Conservation (phyloP, 2,888 invertebrate species). For the Zaprionus bogoriensis region DNA sequence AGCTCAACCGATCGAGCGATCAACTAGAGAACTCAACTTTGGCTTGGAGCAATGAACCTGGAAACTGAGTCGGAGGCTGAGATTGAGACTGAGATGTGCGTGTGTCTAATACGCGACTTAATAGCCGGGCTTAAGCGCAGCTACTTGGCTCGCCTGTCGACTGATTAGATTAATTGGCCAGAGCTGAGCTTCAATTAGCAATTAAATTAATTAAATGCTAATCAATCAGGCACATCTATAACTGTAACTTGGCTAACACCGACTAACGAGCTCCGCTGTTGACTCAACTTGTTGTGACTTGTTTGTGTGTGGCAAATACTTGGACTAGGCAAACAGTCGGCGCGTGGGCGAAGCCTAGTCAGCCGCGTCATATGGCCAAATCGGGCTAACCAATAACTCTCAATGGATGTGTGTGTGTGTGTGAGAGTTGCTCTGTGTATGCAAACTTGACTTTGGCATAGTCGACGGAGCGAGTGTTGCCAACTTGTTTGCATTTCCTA, state of each 20-base stretch:
- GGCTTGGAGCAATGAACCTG: constrained; percentile 56
- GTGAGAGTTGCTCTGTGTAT: neutral
- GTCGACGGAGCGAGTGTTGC: constrained; percentile 17
- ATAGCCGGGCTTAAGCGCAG: neutral
- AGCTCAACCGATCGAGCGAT: constrained; percentile 25
- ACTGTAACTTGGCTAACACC: neutral
- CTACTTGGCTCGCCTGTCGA: constrained; percentile 7
- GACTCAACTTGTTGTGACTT: constrained; percentile 22
- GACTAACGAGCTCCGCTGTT: neutral
- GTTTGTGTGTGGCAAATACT: constrained; percentile 9
- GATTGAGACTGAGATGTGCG: neutral
- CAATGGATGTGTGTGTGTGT: constrained; percentile 1
- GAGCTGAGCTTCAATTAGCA: constrained; percentile 30
- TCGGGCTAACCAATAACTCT: constrained; percentile 19
- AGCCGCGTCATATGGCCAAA: constrained; percentile 38
- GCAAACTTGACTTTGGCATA: constrained; percentile 67
- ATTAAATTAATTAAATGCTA: constrained; percentile 20
- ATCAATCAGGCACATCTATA: constrained; percentile 33
- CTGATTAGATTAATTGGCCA: constrained; percentile 31
- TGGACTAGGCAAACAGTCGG: constrained; percentile 19
- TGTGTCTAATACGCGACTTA: constrained; percentile 6
- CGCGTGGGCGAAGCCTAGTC: constrained; percentile 47
- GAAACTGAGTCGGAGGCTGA: constrained; percentile 33
- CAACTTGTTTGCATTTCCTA: constrained; percentile 43
- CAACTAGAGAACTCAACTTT: constrained; percentile 14